phyloP scores from a whole-genome alignment of 2,888 invertebrate species.

The Trachelus iudaicus region DNA sequence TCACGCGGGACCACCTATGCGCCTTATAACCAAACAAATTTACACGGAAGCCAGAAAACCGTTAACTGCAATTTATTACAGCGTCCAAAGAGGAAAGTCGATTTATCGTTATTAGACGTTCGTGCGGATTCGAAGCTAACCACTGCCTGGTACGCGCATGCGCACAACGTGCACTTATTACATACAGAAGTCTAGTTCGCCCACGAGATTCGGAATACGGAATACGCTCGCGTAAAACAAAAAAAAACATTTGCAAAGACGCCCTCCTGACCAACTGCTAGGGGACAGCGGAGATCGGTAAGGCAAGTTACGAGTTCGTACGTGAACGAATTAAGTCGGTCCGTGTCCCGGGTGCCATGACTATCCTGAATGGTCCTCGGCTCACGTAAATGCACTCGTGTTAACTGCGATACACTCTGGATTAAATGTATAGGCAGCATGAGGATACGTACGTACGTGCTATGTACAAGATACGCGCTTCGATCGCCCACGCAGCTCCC shows the following conservation, averaged over 20 bases:
- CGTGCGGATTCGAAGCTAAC: background rate
- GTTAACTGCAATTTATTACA: background rate
- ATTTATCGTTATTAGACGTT: background rate
- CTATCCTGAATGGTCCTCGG: background rate
- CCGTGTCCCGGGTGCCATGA: background rate
- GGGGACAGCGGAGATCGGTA: background rate
- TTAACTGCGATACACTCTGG: background rate
- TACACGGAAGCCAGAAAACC: background rate
- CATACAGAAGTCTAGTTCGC: background rate
- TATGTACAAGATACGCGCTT: background rate
- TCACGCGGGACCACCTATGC: background rate
- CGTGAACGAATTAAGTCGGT: background rate
- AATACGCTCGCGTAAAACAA: background rate
- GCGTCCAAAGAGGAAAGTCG: background rate
- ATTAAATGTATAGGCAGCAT: background rate
- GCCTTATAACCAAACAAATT: background rate
- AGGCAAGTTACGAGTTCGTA: background rate
- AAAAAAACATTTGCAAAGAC: background rate
- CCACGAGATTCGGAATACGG: background rate
- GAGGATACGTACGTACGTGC: background rate
- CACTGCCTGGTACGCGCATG: background rate
- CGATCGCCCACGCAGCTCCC: slow-evolving; percentile 7
- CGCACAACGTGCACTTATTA: background rate
- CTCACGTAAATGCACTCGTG: background rate
- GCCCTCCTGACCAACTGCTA: background rate